phyloP scores from a whole-genome alignment of 1,140 invertebrate species.

The Cylas formicarius region DNA sequence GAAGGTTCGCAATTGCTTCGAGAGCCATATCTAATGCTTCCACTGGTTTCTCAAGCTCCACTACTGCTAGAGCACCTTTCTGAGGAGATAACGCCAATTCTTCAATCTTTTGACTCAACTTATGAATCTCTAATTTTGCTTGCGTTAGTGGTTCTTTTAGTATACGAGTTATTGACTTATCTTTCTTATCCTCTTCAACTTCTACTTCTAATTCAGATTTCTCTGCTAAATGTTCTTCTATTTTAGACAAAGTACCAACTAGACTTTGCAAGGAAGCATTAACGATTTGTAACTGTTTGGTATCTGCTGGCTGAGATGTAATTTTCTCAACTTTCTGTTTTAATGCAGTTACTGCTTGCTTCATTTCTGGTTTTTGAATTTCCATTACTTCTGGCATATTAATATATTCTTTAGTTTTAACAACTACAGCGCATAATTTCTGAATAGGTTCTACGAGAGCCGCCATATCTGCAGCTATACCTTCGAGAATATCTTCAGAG shows the following conservation, averaged over 20 bases:
- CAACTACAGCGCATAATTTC: conserved; percentile 9
- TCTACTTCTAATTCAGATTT: conserved; percentile 1
- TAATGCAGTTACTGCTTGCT: conserved; percentile 6
- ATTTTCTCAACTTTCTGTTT: conserved; percentile 6
- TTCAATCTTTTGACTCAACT: too few relatives aligned
- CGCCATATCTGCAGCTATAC: too few relatives aligned
- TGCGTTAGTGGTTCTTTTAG: not conserved
- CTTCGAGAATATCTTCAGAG: too few relatives aligned
- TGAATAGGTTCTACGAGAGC: too few relatives aligned
- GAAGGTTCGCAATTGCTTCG: not conserved
- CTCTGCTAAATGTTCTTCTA: conserved; percentile 6
- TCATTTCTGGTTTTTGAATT: conserved; percentile 14
- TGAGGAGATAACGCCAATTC: too few relatives aligned
- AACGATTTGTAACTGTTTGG: conserved; percentile 3
- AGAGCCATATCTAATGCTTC: not conserved
- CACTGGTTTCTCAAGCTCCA: not conserved
- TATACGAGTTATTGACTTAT: not conserved
- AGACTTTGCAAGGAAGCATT: conserved; percentile 6
- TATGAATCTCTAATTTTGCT: too few relatives aligned
- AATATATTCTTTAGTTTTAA: conserved; percentile 8
- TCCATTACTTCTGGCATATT: conserved; percentile 12
- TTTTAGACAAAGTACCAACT: conserved; percentile 3
- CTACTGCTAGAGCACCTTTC: not conserved
- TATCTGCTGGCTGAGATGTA: not conserved
- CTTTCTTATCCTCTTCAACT: not conserved